These are phyloP conservation scores for Brenthis ino DNA, from an alignment of 2,888 invertebrate species.

Conservation along the genomic window DNA sequence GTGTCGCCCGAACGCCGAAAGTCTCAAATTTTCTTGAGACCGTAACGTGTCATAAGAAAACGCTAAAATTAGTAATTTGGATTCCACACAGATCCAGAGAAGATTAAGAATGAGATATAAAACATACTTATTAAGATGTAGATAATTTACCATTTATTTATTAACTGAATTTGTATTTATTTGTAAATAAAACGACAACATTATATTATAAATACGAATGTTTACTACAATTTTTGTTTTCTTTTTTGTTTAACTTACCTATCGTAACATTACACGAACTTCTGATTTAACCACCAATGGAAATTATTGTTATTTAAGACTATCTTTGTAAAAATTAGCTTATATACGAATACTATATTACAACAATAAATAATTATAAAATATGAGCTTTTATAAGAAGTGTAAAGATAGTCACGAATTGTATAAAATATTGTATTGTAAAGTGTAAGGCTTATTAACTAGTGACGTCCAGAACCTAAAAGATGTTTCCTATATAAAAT, in stretches of 20 bases:
- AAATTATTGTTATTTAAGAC: slow-evolving; percentile 15
- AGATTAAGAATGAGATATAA: slow-evolving; percentile 82
- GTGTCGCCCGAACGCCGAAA: slow-evolving; percentile 81
- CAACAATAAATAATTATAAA: slow-evolving; percentile 16
- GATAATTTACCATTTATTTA: slow-evolving; percentile 83
- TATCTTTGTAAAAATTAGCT: slow-evolving; percentile 18
- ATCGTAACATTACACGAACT: slow-evolving; percentile 6
- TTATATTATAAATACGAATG: slow-evolving; percentile 83
- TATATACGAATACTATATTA: slow-evolving; percentile 10
- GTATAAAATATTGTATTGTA: slow-evolving; percentile 14
- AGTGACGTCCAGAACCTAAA: slow-evolving; percentile 21
- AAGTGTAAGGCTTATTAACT: slow-evolving; percentile 21
- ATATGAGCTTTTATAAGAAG: slow-evolving; percentile 15
- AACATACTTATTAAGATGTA: slow-evolving; percentile 82
- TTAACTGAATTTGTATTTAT: slow-evolving; percentile 83
- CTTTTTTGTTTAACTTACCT: slow-evolving; percentile 45
- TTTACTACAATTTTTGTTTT: slow-evolving; percentile 80
- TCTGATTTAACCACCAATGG: slow-evolving; percentile 1
- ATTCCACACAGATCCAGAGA: slow-evolving; percentile 75
- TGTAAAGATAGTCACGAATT: slow-evolving; percentile 17
- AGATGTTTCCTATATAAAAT: slow-evolving; percentile 21
- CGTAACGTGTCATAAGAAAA: slow-evolving; percentile 81
- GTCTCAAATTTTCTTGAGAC: slow-evolving; percentile 82
- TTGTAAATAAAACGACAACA: slow-evolving; percentile 82
- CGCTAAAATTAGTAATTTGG: slow-evolving; percentile 82